A percentile compares a stretch with the other conserved stretches of the same genome.
Conservation (phyloP, 2,888 invertebrate species). For the Stenotaenia linearis region DNA sequence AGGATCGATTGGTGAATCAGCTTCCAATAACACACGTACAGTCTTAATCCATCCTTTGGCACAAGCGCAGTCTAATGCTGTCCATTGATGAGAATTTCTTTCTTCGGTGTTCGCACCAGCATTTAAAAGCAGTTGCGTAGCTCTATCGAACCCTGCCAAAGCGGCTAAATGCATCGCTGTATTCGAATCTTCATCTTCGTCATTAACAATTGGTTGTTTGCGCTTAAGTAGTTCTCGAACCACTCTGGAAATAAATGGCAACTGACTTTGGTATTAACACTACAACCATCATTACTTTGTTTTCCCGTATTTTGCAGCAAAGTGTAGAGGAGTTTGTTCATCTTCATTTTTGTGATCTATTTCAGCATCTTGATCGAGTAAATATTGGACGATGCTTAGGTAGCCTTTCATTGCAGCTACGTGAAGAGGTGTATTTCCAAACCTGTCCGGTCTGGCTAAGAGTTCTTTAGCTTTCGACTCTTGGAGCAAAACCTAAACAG, state of each 20-base stretch:
- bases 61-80: slow-evolving; percentile 51
- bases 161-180: slow-evolving; percentile 49
- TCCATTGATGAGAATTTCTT: slow-evolving; percentile 50
- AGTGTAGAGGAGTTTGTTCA: slow-evolving; percentile 50
- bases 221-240: slow-evolving; percentile 45
- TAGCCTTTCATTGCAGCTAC: slow-evolving; percentile 49
- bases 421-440: slow-evolving; percentile 51
- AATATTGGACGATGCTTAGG: slow-evolving; percentile 38
- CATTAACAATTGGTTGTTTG: slow-evolving; percentile 45
- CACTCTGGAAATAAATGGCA: slow-evolving; percentile 40
- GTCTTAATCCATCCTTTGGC: slow-evolving; percentile 47
- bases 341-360: slow-evolving; percentile 50
- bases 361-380: slow-evolving; percentile 47
- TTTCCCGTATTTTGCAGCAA: slow-evolving; percentile 48
- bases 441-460: slow-evolving; percentile 48
- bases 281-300: slow-evolving; percentile 37
- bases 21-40: slow-evolving; percentile 45
- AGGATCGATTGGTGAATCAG: slow-evolving; percentile 49
- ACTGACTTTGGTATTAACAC: neutral
- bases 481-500: slow-evolving; percentile 44
- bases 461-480: slow-evolving; percentile 41
- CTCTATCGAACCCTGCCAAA: slow-evolving; percentile 47
- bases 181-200: slow-evolving; percentile 50
- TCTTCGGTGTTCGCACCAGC: slow-evolving; percentile 49
- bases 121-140: slow-evolving; percentile 45